Percentiles rank a stretch among this genome's conserved stretches.
Evolutionary conservation across 1,140 invertebrate genomes (phyloP).

Genomic region (Elymnias hypermnestra): DNA sequence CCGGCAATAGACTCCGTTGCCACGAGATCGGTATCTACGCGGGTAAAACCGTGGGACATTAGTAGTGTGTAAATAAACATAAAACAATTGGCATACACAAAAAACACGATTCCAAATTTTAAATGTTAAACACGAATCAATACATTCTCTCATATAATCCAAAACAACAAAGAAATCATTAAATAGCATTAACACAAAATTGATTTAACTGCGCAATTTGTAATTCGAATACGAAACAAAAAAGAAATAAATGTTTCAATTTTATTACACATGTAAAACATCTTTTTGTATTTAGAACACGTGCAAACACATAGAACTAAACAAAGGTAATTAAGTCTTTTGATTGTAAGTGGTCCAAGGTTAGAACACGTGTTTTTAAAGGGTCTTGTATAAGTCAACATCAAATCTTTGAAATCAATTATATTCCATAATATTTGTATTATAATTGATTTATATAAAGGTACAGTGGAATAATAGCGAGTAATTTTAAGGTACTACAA

Average conservation of each 20-base stretch:
- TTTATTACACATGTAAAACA: slow-evolving; percentile 3
- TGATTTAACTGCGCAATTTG: not conserved
- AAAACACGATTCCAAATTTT: slow-evolving; percentile 9
- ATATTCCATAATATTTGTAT: too few species aligned
- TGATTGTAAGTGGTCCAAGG: slow-evolving; percentile 40
- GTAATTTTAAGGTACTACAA: too few species aligned
- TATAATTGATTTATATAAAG: too few species aligned
- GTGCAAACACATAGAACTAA: slow-evolving; percentile 33
- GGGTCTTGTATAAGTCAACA: not conserved
- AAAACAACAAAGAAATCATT: not conserved
- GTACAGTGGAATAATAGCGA: too few species aligned
- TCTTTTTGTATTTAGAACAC: slow-evolving; percentile 30
- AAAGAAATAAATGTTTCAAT: slow-evolving; percentile 9
- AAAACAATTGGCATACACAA: too few species aligned
- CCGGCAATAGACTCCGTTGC: too few species aligned
- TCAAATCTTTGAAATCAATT: slow-evolving; percentile 1
- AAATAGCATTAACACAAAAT: not conserved
- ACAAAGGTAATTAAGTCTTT: slow-evolving; percentile 50
- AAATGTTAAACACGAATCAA: too few species aligned
- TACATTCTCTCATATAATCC: not conserved
- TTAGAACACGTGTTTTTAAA: slow-evolving; percentile 38
- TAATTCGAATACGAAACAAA: slow-evolving; percentile 4
- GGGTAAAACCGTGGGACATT: too few species aligned
- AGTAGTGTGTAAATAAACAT: too few species aligned
- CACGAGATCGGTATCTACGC: too few species aligned